These are phyloP conservation scores for Sebastes paucispinis DNA, from an alignment of 2,797 vertebrate genomes.

Conservation along the genomic window DNA sequence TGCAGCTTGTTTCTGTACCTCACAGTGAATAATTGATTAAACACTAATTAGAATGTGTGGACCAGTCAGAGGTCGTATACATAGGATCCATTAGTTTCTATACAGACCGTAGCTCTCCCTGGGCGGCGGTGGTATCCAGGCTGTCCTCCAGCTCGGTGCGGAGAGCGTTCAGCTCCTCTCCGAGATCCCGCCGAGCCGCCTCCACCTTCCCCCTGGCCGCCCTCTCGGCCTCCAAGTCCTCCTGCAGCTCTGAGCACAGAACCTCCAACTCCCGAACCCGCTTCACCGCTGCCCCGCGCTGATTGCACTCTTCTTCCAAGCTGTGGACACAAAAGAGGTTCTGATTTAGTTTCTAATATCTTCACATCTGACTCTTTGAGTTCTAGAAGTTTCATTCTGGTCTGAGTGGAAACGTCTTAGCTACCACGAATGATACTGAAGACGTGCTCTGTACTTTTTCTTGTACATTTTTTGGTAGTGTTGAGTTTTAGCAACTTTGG, in stretches of 20 bases:
- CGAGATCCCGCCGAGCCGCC: conserved; percentile 91
- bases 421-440: not conserved
- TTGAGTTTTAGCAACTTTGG: no score
- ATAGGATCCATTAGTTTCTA: accelerated
- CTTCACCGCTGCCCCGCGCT: conserved; percentile 90
- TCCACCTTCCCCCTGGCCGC: conserved; percentile 90
- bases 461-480: no score
- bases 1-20: not conserved
- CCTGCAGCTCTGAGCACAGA: conserved; percentile 91
- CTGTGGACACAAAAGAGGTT: conserved; percentile 65
- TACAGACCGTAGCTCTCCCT: conserved; percentile 92
- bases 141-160: conserved; percentile 96
- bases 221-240: conserved; percentile 92
- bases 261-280: conserved; percentile 93
- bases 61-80: not conserved
- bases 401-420: not conserved
- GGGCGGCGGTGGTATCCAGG: conserved; percentile 93
- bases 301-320: conserved; percentile 90
- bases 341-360: not conserved
- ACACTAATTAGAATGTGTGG: not conserved
- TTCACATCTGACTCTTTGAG: not conserved
- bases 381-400: not conserved
- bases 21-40: not conserved
- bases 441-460: no score
- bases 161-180: conserved; percentile 92